Conservation (phyloP, 2,797 vertebrate genomes). For the Podarcis siculus region DNA sequence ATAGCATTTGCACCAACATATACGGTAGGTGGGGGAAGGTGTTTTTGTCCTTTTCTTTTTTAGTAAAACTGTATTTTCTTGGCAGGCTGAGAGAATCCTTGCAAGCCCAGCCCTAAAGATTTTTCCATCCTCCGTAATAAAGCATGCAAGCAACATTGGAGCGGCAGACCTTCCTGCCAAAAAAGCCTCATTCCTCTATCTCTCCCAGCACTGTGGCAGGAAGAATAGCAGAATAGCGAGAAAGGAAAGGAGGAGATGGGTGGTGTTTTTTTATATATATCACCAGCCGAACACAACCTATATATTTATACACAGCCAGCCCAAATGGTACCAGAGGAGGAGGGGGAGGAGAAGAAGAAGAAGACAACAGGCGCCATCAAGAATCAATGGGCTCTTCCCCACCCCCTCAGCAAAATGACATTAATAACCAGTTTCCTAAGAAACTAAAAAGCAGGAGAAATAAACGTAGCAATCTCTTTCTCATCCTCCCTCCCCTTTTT, state of each 20-base stretch:
- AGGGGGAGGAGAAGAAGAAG: neutral
- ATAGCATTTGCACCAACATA: neutral
- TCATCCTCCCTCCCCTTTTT: neutral
- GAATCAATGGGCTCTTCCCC: neutral
- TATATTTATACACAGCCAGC: neutral
- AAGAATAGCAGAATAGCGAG: neutral
- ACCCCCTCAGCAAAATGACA: neutral
- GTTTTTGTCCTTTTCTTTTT: neutral
- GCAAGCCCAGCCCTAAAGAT: constrained; percentile 47
- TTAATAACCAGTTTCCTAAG: constrained; percentile 13
- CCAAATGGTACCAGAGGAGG: neutral
- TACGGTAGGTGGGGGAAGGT: neutral
- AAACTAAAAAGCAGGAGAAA: neutral
- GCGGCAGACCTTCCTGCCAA: constrained; percentile 25
- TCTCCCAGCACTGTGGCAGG: constrained; percentile 24
- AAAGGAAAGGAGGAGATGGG: neutral
- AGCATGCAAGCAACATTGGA: constrained; percentile 34
- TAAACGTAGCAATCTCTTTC: neutral
- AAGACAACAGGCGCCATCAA: constrained; percentile 31
- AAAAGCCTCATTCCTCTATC: constrained; percentile 30
- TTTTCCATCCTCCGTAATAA: constrained; percentile 48
- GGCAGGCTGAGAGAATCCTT: constrained; percentile 36
- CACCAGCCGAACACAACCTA: constrained; percentile 48
- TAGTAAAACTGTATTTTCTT: neutral
- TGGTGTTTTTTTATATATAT: neutral